phyloP scores from a whole-genome alignment of 2,888 invertebrate genomes.

The Eudemis profundana region DNA sequence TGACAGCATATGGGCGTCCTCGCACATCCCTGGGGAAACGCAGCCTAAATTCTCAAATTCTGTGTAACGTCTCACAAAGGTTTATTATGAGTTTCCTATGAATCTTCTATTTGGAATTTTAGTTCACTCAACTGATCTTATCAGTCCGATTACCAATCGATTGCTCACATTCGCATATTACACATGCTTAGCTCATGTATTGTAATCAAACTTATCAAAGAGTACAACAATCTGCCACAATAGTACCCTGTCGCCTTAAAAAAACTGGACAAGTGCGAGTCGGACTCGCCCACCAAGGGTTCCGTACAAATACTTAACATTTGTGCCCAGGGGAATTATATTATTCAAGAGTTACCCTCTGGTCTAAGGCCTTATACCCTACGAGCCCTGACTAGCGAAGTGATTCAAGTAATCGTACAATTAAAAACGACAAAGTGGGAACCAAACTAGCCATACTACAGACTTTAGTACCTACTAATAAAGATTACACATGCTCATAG shows the following conservation, averaged over 20 bases:
- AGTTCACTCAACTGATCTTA: slow-evolving; percentile 3
- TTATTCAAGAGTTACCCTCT: no score
- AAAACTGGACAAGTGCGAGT: no score
- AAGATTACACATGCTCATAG: slow-evolving; percentile 8
- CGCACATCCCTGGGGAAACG: no score
- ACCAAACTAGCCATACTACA: not conserved
- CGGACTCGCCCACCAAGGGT: no score
- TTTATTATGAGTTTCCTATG: not conserved
- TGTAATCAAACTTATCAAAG: not conserved
- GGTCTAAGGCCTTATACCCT: no score
- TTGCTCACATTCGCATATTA: slow-evolving; percentile 17
- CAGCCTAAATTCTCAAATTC: no score
- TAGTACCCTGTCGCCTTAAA: not conserved
- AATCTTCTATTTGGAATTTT: slow-evolving; percentile 13
- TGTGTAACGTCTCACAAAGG: no score
- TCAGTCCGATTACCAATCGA: not conserved
- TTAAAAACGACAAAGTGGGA: not conserved
- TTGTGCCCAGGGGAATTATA: no score
- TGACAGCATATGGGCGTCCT: no score
- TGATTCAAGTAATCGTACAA: not conserved
- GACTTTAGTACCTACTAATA: not conserved
- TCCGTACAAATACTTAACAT: no score
- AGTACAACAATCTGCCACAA: not conserved
- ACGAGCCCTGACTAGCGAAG: not conserved
- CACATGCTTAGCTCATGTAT: slow-evolving; percentile 1